phyloP scores from a whole-genome alignment of 2,888 invertebrate species.

The Copidosoma aretas region DNA sequence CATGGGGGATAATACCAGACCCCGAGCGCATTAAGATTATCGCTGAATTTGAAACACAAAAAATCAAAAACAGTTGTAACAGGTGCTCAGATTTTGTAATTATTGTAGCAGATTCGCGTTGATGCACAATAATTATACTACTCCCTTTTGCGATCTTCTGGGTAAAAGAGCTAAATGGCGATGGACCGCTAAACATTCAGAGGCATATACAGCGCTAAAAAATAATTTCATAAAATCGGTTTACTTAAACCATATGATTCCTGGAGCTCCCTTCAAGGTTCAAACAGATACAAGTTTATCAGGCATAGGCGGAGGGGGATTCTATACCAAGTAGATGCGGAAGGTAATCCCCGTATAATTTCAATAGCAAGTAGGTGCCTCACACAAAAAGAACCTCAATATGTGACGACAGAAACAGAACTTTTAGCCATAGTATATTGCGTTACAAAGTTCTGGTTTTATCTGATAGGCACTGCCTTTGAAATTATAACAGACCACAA shows the following conservation, averaged over 20 bases:
- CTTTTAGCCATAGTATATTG: conserved; percentile 44
- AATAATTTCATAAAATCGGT: conserved; percentile 25
- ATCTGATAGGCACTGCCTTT: conserved; percentile 42
- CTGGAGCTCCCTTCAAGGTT: conserved; percentile 19
- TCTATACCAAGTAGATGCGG: conserved; percentile 39
- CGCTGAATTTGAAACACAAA: neutral
- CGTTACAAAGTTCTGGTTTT: conserved; percentile 46
- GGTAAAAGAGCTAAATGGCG: neutral
- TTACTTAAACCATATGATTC: conserved; percentile 10
- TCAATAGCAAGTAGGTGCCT: conserved; percentile 39
- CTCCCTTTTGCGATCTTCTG: neutral
- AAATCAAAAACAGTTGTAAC: neutral
- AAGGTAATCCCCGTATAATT: conserved; percentile 34
- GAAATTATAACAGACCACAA: conserved; percentile 49
- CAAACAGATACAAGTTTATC: conserved; percentile 33
- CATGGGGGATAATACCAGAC: neutral
- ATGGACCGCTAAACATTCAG: neutral
- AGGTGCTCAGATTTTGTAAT: neutral
- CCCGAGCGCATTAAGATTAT: neutral
- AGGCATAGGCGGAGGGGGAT: conserved; percentile 42
- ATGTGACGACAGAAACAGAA: conserved; percentile 47
- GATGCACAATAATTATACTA: neutral
- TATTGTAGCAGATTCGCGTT: neutral
- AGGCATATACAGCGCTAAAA: neutral
- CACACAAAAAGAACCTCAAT: conserved; percentile 35